Percentiles rank a stretch among this genome's conserved stretches.
phyloP scores from a whole-genome alignment of 2,113 vertebrate genomes.

The Antechinus flavipes region DNA sequence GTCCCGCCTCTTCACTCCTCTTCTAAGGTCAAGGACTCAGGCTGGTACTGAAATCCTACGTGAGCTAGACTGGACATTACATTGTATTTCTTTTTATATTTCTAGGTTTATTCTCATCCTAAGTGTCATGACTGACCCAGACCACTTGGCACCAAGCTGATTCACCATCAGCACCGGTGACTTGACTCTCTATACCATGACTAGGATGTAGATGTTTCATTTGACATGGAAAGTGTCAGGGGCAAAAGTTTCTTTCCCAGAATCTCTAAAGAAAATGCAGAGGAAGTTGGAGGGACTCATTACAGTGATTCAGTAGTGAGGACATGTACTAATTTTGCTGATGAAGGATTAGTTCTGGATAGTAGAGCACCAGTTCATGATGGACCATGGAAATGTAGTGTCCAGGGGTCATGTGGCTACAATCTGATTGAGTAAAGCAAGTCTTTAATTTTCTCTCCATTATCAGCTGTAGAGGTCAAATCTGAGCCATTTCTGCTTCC shows the following conservation, averaged over 20 bases:
- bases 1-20: no score
- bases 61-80: no score
- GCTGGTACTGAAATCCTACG: no score
- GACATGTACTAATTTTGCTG: neutral
- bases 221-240: neutral
- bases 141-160: neutral
- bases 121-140: neutral
- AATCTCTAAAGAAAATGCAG: neutral
- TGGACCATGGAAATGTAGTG: neutral
- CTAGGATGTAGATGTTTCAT: neutral
- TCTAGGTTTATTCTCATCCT: neutral
- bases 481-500: neutral
- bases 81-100: neutral
- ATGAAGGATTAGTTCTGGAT: slow-evolving; percentile 12
- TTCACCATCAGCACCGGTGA: neutral
- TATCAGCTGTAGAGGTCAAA: neutral
- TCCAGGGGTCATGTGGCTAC: neutral
- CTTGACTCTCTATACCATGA: neutral
- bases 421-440: slow-evolving; percentile 2
- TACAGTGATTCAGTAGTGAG: slow-evolving; percentile 1
- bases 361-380: neutral
- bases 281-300: neutral
- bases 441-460: slow-evolving; percentile 11
- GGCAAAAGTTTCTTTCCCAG: neutral
- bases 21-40: no score